phyloP scores from a whole-genome alignment of 2,888 invertebrate genomes.

The Metacarcinus magister region DNA sequence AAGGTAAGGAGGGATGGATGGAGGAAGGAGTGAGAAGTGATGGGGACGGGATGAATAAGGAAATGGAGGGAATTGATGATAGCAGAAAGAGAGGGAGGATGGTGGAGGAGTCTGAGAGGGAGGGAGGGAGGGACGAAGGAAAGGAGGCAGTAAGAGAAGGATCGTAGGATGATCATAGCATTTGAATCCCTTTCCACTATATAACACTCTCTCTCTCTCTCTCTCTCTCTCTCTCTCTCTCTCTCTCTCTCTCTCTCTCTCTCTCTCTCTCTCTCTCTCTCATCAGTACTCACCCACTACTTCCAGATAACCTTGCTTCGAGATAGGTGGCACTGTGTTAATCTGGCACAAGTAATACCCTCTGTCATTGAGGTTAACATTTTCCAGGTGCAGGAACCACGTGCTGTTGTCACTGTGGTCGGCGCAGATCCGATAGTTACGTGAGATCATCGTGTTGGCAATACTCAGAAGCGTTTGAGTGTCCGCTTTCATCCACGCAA shows the following conservation, averaged over 20 bases:
- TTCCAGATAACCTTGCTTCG: slow-evolving; percentile 77
- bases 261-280: slow-evolving; percentile 29
- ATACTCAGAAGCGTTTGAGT: slow-evolving; percentile 80
- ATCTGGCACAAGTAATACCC: slow-evolving; percentile 82
- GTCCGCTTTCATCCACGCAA: slow-evolving; percentile 82
- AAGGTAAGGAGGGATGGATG: neutral
- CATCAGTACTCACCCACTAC: slow-evolving; percentile 69
- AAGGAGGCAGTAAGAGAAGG: neutral
- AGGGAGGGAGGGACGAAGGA: neutral
- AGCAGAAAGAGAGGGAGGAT: neutral
- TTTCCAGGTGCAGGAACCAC: slow-evolving; percentile 82
- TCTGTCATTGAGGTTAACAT: slow-evolving; percentile 74
- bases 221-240: too few species aligned
- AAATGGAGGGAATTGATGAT: too few species aligned
- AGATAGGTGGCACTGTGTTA: slow-evolving; percentile 78
- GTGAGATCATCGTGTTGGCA: slow-evolving; percentile 80
- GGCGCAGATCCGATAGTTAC: slow-evolving; percentile 80
- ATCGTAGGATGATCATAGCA: neutral
- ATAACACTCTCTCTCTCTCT: neutral
- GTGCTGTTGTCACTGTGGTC: slow-evolving; percentile 81
- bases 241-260: neutral
- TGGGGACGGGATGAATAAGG: too few species aligned
- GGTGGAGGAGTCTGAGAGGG: neutral
- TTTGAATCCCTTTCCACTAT: too few species aligned
- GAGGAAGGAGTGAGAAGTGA: neutral